Percentiles rank a stretch among this genome's conserved stretches.
Evolutionary conservation across 2,113 vertebrate species (phyloP).

Genomic region (Pelobates fuscus): DNA sequence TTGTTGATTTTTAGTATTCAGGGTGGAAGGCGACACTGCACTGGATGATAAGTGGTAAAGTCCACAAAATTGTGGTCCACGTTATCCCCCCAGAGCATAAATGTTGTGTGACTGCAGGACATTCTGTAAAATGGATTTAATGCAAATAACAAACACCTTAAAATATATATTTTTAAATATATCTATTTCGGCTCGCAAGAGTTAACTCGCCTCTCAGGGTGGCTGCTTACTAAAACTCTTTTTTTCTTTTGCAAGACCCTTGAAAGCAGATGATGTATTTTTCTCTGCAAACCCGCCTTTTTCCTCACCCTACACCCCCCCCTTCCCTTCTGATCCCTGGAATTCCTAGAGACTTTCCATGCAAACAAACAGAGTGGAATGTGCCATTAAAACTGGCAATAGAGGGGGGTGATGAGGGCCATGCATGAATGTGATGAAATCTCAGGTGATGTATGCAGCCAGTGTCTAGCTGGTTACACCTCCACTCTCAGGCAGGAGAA

Average conservation of each 20-base stretch:
- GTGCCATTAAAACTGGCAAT: background rate
- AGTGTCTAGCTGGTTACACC: background rate
- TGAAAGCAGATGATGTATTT: constrained; percentile 1
- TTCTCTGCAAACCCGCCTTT: background rate
- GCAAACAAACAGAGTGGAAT: constrained; percentile 20
- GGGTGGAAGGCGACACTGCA: no score
- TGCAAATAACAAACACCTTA: no score
- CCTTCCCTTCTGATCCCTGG: background rate
- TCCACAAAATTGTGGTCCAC: no score
- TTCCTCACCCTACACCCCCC: background rate
- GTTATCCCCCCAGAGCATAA: no score
- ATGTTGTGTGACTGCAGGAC: no score
- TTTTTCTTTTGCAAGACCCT: background rate
- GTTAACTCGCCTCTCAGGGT: background rate
- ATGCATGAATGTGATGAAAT: background rate
- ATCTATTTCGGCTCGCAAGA: no score
- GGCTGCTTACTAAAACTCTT: no score
- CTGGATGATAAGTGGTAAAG: no score
- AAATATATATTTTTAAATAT: no score
- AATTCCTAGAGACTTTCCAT: constrained; percentile 12
- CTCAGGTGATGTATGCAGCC: background rate
- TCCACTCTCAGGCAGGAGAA: constrained; percentile 10
- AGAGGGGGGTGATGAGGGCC: background rate
- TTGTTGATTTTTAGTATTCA: no score
- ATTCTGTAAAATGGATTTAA: no score